These are phyloP conservation scores for Anoplolepis gracilipes DNA, from an alignment of 1,140 invertebrate species.

Conservation along the genomic window DNA sequence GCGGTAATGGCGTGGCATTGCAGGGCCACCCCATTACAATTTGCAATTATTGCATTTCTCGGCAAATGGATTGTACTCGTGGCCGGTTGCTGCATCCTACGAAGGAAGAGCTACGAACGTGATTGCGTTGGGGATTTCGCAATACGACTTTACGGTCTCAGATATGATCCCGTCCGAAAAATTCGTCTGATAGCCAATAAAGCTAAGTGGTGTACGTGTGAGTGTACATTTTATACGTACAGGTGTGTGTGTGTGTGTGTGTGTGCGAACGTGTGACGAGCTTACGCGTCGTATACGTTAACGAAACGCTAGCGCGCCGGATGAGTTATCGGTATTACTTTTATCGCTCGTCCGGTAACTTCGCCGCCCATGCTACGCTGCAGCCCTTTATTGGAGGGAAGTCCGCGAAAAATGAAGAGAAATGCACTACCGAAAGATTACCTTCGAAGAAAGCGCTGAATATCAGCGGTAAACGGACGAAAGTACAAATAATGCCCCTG, in stretches of 20 bases:
- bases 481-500: not conserved
- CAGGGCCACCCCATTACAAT: conserved; percentile 81
- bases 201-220: conserved; percentile 32
- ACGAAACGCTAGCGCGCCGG: conserved; percentile 36
- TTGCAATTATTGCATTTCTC: conserved; percentile 84
- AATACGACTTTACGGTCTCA: conserved; percentile 52
- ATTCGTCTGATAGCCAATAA: conserved; percentile 49
- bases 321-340: conserved; percentile 60
- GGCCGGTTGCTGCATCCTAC: conserved; percentile 20
- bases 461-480: not conserved
- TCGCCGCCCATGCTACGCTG: not conserved
- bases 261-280: conserved; percentile 7
- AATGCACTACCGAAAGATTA: conserved; percentile 28
- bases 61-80: conserved; percentile 80
- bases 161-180: conserved; percentile 55
- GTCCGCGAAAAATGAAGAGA: conserved; percentile 35
- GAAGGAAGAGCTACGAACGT: conserved; percentile 61
- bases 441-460: conserved; percentile 18
- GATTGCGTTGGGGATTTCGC: conserved; percentile 70
- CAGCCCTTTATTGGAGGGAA: conserved; percentile 36
- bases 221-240: conserved; percentile 4
- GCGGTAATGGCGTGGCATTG: conserved; percentile 79
- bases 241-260: not conserved
- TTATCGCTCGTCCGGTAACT: conserved; percentile 50
- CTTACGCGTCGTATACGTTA: conserved; percentile 31